Conservation (phyloP, 2,888 invertebrate species). For the Tribolium freemani region DNA sequence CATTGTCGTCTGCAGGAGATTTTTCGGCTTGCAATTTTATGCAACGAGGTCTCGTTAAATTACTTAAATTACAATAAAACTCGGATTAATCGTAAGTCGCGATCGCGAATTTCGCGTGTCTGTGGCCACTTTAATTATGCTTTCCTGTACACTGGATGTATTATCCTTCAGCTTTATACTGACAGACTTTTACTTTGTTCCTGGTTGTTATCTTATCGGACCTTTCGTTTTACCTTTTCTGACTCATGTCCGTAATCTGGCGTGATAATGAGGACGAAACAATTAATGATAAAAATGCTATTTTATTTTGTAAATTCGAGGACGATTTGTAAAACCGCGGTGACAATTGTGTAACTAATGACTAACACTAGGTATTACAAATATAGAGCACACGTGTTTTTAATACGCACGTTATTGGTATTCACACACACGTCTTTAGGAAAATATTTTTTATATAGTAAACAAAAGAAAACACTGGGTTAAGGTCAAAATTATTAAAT, state of each 20-base stretch:
- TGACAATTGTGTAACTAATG: conserved; percentile 49
- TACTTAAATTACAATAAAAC: conserved; percentile 63
- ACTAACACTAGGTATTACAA: conserved; percentile 48
- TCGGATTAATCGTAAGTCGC: conserved; percentile 62
- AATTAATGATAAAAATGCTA: conserved; percentile 26
- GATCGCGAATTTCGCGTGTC: conserved; percentile 61
- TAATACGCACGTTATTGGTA: conserved; percentile 39
- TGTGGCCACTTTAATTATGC: conserved; percentile 58
- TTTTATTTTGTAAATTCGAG: conserved; percentile 39
- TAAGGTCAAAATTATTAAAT: conserved; percentile 30
- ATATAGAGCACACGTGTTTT: conserved; percentile 50
- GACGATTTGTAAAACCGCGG: conserved; percentile 25
- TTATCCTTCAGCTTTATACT: conserved; percentile 2
- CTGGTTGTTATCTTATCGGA: conserved; percentile 10
- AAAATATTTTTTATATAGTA: conserved; percentile 32
- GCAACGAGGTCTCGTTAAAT: conserved; percentile 66
- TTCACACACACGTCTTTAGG: conserved; percentile 32
- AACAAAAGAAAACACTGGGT: conserved; percentile 38
- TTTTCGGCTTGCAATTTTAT: conserved; percentile 65
- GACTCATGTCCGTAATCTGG: conserved; percentile 8
- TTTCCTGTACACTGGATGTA: conserved; percentile 48
- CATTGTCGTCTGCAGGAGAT: conserved; percentile 60
- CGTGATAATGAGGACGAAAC: conserved; percentile 15
- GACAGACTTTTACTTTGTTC: not conserved
- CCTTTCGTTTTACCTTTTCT: not conserved